Evolutionary conservation across 2,113 vertebrate genomes (phyloP), one percentile per base, ranked within the genome.

Genomic region (Ia io): DNA sequence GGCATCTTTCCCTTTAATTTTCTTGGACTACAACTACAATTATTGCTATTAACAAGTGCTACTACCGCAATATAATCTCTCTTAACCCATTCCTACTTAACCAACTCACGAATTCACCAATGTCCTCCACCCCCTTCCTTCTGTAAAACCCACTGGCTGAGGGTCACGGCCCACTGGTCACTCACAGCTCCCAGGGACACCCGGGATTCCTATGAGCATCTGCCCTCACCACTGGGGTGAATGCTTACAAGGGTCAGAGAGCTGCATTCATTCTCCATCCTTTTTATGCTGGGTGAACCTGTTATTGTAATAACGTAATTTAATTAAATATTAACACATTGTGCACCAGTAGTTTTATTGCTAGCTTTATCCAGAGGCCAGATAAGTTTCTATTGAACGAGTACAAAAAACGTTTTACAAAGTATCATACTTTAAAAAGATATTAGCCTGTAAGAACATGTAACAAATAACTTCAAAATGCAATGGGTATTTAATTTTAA

Each of bases 1-100:
- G 91, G 44, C 63, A 42, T 80, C 74, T 87, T 94, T 93, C 79
- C 70, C 89, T 74, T 88, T 51, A 76, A 79, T 91, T 44, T 76
- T 95, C 69, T 85, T 91, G 84, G 63, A 92, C 42, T 84, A n/a
- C 32, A 69, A 42, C 61, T 82, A 16, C 37, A 71, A 42, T 82
- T 85, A 69, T 42, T 74, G 37, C 79, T 85, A 22, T 79, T 85
- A 88, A 65, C 44, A 30, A 80, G 44, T 40, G 49, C 80, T 37
- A 22, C 47, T 35, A 6, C 32, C 17, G 14, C 35, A 59, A 1
- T 5, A 76, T 28, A 78, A 9, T 71, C 53, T 85, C 61, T 92
- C 44, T 88, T 35, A 53, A 51, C 22, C 37, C 49, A 25, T 49
- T 42, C 82, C 67, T 84, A 49, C 28, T 78, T 82, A 90, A 37